A percentile compares a stretch with the other conserved stretches of the same genome.
These are phyloP conservation scores for Nomada ruficornis DNA, from an alignment of 2,888 invertebrate species.

Conservation along the genomic window DNA sequence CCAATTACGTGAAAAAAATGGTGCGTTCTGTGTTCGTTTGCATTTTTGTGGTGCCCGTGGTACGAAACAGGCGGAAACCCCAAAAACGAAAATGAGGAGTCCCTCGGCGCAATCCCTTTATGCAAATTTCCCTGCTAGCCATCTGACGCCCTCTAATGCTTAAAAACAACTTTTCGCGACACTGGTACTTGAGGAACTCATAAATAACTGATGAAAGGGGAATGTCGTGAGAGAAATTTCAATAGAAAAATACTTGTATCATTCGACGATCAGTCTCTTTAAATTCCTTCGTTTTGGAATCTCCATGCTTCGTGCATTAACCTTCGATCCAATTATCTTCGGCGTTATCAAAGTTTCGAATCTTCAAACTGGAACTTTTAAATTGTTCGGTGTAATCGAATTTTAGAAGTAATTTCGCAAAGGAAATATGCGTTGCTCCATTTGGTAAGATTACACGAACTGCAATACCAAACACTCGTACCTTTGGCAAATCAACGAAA, in stretches of 20 bases:
- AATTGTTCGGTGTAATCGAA: slow-evolving; percentile 30
- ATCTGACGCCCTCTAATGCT: slow-evolving; percentile 21
- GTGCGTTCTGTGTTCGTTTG: slow-evolving; percentile 38
- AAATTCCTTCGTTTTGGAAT: not conserved
- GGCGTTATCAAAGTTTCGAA: slow-evolving; percentile 35
- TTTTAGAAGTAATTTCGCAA: slow-evolving; percentile 8
- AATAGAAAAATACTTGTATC: too few relatives aligned
- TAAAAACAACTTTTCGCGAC: slow-evolving; percentile 34
- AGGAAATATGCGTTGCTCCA: slow-evolving; percentile 27
- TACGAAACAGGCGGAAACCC: slow-evolving; percentile 40
- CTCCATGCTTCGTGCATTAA: not conserved
- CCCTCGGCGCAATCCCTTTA: slow-evolving; percentile 50
- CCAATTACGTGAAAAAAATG: slow-evolving; percentile 52
- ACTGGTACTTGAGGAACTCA: slow-evolving; percentile 9
- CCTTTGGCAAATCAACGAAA: not conserved
- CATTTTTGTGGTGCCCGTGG: slow-evolving; percentile 30
- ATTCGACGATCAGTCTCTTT: too few relatives aligned
- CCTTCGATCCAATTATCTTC: slow-evolving; percentile 20
- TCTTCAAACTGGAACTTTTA: slow-evolving; percentile 30
- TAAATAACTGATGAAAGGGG: not conserved
- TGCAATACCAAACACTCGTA: not conserved
- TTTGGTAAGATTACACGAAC: slow-evolving; percentile 8
- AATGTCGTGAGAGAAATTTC: not conserved
- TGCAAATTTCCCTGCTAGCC: slow-evolving; percentile 57
- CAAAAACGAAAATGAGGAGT: slow-evolving; percentile 49